Evolutionary conservation across 2,888 invertebrate species (phyloP), one percentile per base, ranked within the genome.

Genomic region (Erebia aethiops): DNA sequence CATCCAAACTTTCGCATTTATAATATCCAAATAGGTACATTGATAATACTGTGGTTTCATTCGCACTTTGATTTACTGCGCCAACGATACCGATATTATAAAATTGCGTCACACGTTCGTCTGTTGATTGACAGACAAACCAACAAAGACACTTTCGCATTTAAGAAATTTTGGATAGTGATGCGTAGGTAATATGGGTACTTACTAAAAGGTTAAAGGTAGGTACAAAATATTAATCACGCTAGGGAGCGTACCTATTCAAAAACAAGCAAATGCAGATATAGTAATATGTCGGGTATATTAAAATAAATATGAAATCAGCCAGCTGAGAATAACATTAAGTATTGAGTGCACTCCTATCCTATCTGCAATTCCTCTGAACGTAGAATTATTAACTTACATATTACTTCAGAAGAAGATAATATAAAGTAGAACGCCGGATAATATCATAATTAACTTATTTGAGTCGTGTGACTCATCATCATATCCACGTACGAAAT

Each of bases 301-400:
- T 61, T 61, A 61, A 63, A 63, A 63, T 63, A n/a, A 52, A 51
- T 63, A n/a, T 63, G n/a, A 63, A 51, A n/a, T 63, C 51, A 63
- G n/a, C 51, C 63, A 51, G 26, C 26, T 63, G 51, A 51, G 63
- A n/a, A 35, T 51, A 26, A 35, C 26, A 49, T 63, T 63, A 52
- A 63, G 26, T 63, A 61, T 61, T 61, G 61, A 63, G 51, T 63
- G 62, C 51, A 63, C 63, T 63, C 51, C 13, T 51, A 63, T 63
- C 51, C 13, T 51, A 63, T 63, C 63, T 63, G 62, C 62, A 63
- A 63, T 51, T 63, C n/a, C 10, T 10, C 26, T 63, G 63, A 35
- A 26, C 26, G 35, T 63, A 26, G 49, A 51, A 63, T 52, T 63
- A 63, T 63, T 49, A 63, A 49, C 51, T 52, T 63, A 49, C 51